Evolutionary conservation across 2,113 vertebrate genomes (phyloP), one percentile per base, ranked within the genome.

Genomic region (Microcebus ravelobensis): DNA sequence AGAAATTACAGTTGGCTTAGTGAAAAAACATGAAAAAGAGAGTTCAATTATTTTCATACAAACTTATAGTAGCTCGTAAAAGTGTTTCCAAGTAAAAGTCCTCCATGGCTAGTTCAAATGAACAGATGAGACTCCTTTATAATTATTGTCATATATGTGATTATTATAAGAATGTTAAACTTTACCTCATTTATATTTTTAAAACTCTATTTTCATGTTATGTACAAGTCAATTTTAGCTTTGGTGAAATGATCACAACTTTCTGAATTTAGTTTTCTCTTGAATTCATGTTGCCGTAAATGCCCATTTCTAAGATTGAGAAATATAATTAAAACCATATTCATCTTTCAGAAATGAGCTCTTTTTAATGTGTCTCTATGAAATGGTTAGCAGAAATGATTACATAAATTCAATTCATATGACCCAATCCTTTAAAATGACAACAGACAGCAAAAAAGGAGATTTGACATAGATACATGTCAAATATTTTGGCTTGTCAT

Each of bases 211-310:
- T 93, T 95, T 87, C 17, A 73, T 82, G 23, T 82, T 82, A 82
- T 80, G 29, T 90, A 84, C 1, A 80, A 82, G 23, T 86, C 5
- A 87, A 52, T 17, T 84, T 97, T 68, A 96, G 59, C 39, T 79
- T 86, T 91, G 68, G 42, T 74, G 23, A 84, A 82, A 63, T 63
- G 88, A 76, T 82, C 34, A 84, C 50, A 95, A 45, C 21, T 77
- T 96, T 65, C 59, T 95, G n/a, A 63, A 70, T 96, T 92, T 87
- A 68, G 2, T 90, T 77, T 96, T 87, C n/a, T 87, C 14, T 96
- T 85, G 4, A 92, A 80, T 70, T 89, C 27, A 50, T 48, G 29
- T 74, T 87, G 14, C 63, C 6, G 9, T 52, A 63, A 42, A 52
- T 85, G 45, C 29, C 39, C 8, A 77, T 70, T 88, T 81, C 45